These are phyloP conservation scores for Aleiodes alternator DNA, from an alignment of 2,888 invertebrate species.

Conservation along the genomic window DNA sequence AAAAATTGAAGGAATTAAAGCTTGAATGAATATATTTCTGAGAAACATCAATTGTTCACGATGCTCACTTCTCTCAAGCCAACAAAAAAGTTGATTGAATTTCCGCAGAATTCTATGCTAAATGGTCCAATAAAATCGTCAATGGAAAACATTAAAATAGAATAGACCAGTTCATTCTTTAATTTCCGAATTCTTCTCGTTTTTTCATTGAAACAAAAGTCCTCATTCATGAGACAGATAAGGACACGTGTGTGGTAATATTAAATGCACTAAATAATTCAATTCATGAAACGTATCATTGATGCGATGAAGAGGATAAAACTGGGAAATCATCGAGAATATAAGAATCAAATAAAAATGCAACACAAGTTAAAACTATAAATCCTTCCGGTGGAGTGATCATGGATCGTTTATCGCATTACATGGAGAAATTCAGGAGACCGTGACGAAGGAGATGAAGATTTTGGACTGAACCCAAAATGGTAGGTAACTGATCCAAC, in stretches of 20 bases:
- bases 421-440: constrained; percentile 42
- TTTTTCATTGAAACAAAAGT: constrained; percentile 28
- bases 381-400: constrained; percentile 25
- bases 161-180: no score
- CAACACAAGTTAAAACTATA: not conserved
- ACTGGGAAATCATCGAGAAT: not conserved
- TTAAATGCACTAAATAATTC: constrained; percentile 34
- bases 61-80: no score
- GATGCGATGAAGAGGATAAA: constrained; percentile 4
- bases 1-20: no score
- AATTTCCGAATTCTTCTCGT: no score
- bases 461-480: constrained; percentile 44
- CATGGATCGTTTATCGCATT: constrained; percentile 1
- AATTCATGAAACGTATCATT: constrained; percentile 35
- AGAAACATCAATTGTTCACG: no score
- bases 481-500: constrained; percentile 16
- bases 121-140: no score
- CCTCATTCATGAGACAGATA: constrained; percentile 36
- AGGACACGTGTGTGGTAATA: constrained; percentile 3
- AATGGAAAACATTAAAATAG: no score
- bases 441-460: constrained; percentile 42
- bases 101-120: no score
- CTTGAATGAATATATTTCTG: no score
- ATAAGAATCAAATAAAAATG: not conserved
- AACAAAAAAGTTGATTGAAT: no score